Conservation (phyloP, 2,113 vertebrate genomes). For the Rhinolophus ferrumequinum region DNA sequence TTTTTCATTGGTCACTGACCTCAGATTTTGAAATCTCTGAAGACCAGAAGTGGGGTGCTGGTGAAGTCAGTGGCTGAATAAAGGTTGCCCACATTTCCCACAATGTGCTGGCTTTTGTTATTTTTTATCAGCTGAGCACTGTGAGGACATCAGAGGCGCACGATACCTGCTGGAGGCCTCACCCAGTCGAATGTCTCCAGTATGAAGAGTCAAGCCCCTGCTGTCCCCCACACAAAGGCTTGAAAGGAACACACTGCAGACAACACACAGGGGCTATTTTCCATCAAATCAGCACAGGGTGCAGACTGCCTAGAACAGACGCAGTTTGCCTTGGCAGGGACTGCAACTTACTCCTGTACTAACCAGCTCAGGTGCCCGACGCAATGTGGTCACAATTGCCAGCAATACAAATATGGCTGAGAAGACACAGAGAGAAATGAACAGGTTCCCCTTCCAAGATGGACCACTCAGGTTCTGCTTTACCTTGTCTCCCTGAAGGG, state of each 20-base stretch:
- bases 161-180: background rate
- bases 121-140: background rate
- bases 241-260: background rate
- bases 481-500: background rate
- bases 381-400: background rate
- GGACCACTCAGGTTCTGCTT: background rate
- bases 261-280: background rate
- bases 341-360: conserved; percentile 17
- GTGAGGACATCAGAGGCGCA: background rate
- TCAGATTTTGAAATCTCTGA: background rate
- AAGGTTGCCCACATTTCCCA: background rate
- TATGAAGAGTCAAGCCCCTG: background rate
- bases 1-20: background rate
- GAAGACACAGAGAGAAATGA: background rate
- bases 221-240: background rate
- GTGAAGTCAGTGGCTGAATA: background rate
- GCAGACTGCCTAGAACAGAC: background rate
- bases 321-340: conserved; percentile 34
- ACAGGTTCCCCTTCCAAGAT: background rate
- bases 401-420: background rate
- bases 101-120: background rate
- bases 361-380: background rate
- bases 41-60: background rate
- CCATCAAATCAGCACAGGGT: background rate
- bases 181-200: background rate